Evolutionary conservation across 2,888 invertebrate genomes (phyloP), one percentile per base, ranked within the genome.

Genomic region (Glomeris marginata): DNA sequence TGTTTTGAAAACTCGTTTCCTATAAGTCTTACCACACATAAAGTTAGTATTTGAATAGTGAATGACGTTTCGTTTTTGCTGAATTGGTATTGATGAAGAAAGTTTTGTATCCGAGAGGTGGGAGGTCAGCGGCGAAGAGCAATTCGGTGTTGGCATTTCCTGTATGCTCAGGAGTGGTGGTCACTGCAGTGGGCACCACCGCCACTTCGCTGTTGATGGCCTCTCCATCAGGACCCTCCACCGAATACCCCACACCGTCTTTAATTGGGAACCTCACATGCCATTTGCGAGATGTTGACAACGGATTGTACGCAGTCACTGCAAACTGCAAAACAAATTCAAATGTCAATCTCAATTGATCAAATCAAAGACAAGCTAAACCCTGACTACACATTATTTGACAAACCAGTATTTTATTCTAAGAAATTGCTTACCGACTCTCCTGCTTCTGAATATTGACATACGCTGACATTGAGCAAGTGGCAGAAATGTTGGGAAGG

Each of bases 131-230:
- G n/a, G 72, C 59, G 62, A 90, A 87, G 0, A 84, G 69, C 0
- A 87, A 63, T 59, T 87, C 85, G 58, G 73, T 71, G 0, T 70
- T 73, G 0, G 86, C 81, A 2, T 57, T 61, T 1, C 81, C 80
- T 0, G 60, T 47, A 36, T 87, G 69, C 34, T 80, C 81, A 0
- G 77, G 76, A 37, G 85, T 74, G 0, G 66, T 62, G 33, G 61
- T 54, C 0, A 86, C 70, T 1, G 69, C 56, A 0, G 66, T 60
- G 0, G 82, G 73, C 52, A 87, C 70, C 0, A 78, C 76, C 0
- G 81, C 68, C 1, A 80, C 54, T 16, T 54, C 52, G 16, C 40
- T 47, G n/a, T 10, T 11, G 16, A 48, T 28, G 13, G 21, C 16
- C 13, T 22, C 18, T 42, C 42, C 48, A 8, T 42, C 28, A 16